A percentile compares a stretch with the other conserved stretches of the same genome.
These are phyloP conservation scores for Gymnothorax reevesii DNA, from an alignment of 2,797 vertebrate species.

Conservation along the genomic window DNA sequence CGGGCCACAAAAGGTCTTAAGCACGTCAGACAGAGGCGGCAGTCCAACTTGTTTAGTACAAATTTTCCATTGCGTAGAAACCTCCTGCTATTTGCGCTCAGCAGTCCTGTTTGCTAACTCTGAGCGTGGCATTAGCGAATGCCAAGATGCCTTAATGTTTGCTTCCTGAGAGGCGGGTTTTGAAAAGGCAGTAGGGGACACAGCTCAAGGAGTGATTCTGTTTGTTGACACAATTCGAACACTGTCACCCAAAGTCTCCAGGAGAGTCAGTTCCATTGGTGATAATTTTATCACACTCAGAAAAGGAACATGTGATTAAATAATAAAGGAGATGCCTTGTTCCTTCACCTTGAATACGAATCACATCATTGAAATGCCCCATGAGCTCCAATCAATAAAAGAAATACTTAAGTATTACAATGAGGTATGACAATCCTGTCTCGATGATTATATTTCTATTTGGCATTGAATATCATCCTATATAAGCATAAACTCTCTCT, in stretches of 20 bases:
- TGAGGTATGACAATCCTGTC: not conserved
- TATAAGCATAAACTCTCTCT: not conserved
- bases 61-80: not conserved
- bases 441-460: not conserved
- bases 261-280: slow-evolving; percentile 22
- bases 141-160: not conserved
- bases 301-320: slow-evolving; percentile 27
- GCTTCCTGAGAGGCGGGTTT: not conserved
- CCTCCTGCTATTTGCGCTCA: not conserved
- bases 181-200: not conserved
- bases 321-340: slow-evolving; percentile 33
- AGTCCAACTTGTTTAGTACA: not conserved
- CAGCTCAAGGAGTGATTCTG: not conserved
- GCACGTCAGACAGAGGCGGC: not conserved
- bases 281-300: slow-evolving; percentile 7
- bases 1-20: not conserved
- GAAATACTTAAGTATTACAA: not conserved
- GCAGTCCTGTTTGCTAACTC: not conserved
- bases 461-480: not conserved
- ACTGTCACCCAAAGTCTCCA: not conserved
- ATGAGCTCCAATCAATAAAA: not conserved
- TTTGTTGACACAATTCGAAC: not conserved
- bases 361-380: not conserved
- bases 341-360: slow-evolving; percentile 24
- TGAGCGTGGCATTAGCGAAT: not conserved